A percentile compares a stretch with the other conserved stretches of the same genome.
Evolutionary conservation across 2,797 vertebrate species (phyloP).

Genomic region (Oreonectes daqikongensis): DNA sequence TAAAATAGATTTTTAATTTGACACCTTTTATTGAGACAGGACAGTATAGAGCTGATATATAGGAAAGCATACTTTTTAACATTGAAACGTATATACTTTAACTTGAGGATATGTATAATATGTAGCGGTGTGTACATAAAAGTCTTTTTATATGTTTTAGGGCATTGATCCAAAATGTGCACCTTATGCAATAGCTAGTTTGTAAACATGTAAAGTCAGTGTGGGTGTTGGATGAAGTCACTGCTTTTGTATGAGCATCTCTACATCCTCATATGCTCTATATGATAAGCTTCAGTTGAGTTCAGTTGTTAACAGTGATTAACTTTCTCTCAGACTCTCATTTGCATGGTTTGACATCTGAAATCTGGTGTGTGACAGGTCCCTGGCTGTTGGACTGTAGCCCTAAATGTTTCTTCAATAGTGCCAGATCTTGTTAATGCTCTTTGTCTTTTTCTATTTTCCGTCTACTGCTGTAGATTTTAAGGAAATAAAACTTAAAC

Average conservation of each 20-base stretch:
- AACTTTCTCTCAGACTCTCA: neutral
- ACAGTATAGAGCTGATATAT: too few relatives aligned
- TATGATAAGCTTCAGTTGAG: neutral
- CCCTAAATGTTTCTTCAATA: neutral
- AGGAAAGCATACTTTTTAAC: too few relatives aligned
- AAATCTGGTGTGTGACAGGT: neutral
- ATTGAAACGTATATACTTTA: too few relatives aligned
- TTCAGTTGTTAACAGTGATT: constrained; percentile 44
- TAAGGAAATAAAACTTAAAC: too few relatives aligned
- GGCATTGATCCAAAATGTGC: neutral
- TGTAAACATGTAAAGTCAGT: constrained; percentile 33
- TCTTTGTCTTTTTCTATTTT: neutral
- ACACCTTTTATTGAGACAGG: too few relatives aligned
- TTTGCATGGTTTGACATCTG: constrained; percentile 24
- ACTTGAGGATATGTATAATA: too few relatives aligned
- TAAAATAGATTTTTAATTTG: too few relatives aligned
- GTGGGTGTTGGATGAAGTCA: neutral
- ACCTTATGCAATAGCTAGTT: constrained; percentile 21
- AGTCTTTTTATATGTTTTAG: neutral
- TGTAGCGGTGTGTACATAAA: too few relatives aligned
- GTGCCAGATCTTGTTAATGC: neutral
- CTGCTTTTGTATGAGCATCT: constrained; percentile 20
- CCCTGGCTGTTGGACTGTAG: neutral
- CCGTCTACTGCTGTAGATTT: neutral
- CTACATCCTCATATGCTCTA: constrained; percentile 35